phyloP scores from a whole-genome alignment of 2,113 vertebrate genomes.

The Planiliza haematocheilus region DNA sequence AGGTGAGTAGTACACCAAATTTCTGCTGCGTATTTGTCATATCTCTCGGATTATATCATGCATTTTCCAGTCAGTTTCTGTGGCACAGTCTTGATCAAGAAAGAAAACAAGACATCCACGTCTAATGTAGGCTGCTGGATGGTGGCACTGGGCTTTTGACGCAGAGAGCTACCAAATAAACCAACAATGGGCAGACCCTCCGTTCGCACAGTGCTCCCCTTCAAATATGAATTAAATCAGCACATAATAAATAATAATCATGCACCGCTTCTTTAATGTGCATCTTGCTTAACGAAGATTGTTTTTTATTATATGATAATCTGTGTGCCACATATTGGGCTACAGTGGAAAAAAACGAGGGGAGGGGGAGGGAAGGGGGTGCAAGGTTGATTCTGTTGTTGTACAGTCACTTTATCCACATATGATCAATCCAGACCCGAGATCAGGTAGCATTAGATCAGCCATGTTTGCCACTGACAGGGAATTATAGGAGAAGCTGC shows the following conservation, averaged over 20 bases:
- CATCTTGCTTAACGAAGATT: not conserved
- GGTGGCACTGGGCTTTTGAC: conserved; percentile 59
- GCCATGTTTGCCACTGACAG: conserved; percentile 5
- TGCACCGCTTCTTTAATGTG: not conserved
- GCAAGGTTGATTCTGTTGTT: conserved; percentile 58
- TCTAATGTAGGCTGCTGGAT: not conserved
- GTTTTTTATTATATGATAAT: conserved; percentile 38
- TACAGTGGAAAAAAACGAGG: conserved; percentile 6
- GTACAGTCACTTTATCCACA: conserved; percentile 32
- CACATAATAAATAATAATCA: not conserved
- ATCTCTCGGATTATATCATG: not conserved
- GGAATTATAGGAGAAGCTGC: not conserved
- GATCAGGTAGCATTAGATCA: conserved; percentile 1
- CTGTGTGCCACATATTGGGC: conserved; percentile 46
- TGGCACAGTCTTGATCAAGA: not conserved
- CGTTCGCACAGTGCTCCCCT: not conserved
- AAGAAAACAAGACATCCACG: not conserved
- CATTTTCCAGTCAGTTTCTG: not conserved
- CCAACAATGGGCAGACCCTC: conserved; percentile 68
- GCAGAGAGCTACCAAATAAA: conserved; percentile 66
- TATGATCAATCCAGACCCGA: not conserved
- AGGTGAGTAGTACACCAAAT: conserved; percentile 74
- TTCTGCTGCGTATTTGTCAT: no score
- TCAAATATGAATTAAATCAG: not conserved
- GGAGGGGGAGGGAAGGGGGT: conserved; percentile 20